A percentile compares a stretch with the other conserved stretches of the same genome.
Evolutionary conservation across 2,113 vertebrate species (phyloP).

Genomic region (Colaptes auratus): DNA sequence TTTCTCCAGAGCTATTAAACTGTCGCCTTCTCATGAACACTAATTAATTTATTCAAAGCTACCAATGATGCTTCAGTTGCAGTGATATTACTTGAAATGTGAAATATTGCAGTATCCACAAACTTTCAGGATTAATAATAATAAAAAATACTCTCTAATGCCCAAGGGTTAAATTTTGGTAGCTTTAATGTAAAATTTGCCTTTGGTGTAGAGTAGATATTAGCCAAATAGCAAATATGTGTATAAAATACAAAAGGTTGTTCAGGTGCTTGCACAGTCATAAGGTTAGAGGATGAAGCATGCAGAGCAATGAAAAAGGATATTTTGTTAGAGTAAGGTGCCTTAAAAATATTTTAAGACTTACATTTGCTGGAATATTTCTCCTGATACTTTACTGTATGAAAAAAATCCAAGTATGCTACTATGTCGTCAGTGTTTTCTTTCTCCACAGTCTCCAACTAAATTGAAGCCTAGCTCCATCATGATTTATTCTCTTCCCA

Average conservation of each 20-base stretch:
- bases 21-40: not conserved
- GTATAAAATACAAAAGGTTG: not conserved
- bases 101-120: not conserved
- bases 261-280: not conserved
- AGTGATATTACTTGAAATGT: not conserved
- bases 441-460: not conserved
- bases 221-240: not conserved
- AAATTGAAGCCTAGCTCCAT: not conserved
- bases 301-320: not conserved
- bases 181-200: not conserved
- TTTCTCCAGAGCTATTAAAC: conserved; percentile 18
- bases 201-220: not conserved
- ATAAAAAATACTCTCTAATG: not conserved
- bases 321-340: not conserved
- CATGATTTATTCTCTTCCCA: not conserved
- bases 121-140: not conserved
- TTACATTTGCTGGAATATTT: not conserved
- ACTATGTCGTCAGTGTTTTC: not conserved
- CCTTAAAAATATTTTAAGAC: not conserved
- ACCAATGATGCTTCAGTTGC: not conserved
- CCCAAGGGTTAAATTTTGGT: not conserved
- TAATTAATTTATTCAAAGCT: conserved; percentile 12
- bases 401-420: not conserved
- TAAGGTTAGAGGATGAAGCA: not conserved
- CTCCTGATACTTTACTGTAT: not conserved